Evolutionary conservation across 2,113 vertebrate species (phyloP).

Genomic region (Corvus moneduloides): DNA sequence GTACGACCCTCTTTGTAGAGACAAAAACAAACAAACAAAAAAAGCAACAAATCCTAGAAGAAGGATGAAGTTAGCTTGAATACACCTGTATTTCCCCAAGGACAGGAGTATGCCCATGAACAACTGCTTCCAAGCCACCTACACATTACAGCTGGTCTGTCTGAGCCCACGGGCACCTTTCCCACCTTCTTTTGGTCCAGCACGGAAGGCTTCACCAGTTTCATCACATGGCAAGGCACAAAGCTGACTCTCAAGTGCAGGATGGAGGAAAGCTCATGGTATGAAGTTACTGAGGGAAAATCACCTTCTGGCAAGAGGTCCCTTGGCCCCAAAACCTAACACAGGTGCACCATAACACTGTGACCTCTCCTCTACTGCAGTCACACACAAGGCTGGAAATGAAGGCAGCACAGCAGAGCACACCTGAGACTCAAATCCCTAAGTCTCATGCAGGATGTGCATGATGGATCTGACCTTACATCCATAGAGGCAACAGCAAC

Average conservation of each 20-base stretch:
- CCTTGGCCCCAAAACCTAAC: not conserved
- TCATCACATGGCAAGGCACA: not conserved
- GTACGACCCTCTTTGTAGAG: not conserved
- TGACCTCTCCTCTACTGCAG: not conserved
- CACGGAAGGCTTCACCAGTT: not conserved
- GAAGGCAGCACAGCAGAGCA: not conserved
- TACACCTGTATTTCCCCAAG: rapidly evolving
- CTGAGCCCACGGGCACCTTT: not conserved
- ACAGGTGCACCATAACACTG: not conserved
- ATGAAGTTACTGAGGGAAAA: not conserved
- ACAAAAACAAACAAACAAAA: not conserved
- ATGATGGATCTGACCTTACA: not conserved
- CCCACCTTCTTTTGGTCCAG: not conserved
- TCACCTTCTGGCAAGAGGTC: not conserved
- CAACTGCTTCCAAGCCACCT: not conserved
- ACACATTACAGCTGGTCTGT: rapidly evolving
- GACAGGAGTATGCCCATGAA: rapidly evolving
- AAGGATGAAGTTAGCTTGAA: not conserved
- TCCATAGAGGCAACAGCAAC: not conserved
- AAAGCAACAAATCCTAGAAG: not conserved
- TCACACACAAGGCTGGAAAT: not conserved
- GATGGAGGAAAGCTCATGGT: not conserved
- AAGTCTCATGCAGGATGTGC: not conserved
- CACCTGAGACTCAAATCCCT: not conserved
- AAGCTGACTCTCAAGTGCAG: not conserved